Evolutionary conservation across 2,797 vertebrate species (phyloP).

Genomic region (Emydoidea blandingii): DNA sequence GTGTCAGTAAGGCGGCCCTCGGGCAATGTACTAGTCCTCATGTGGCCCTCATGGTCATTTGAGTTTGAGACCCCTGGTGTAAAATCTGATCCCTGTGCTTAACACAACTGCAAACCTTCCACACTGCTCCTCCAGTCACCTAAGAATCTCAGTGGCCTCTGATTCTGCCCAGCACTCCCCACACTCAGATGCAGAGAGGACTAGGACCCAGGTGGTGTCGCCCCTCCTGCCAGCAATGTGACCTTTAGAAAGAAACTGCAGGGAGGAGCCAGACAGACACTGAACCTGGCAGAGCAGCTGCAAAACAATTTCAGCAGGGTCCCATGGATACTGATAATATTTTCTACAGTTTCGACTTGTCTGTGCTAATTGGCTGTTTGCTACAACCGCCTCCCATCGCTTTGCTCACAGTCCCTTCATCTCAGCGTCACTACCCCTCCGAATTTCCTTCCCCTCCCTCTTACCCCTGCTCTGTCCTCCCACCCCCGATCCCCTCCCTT

Average conservation of each 20-base stretch:
- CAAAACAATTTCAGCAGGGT: background rate
- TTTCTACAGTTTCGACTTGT: background rate
- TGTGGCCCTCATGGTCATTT: too few species aligned
- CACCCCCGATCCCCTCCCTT: background rate
- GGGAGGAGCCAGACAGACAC: background rate
- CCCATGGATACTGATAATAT: background rate
- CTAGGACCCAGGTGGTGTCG: background rate
- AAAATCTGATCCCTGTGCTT: background rate
- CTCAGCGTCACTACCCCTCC: accelerated
- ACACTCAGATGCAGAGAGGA: background rate
- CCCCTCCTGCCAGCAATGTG: background rate
- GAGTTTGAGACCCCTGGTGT: too few species aligned
- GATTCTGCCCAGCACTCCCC: background rate
- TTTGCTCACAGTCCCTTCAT: background rate
- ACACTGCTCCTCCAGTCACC: background rate
- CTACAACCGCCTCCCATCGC: accelerated
- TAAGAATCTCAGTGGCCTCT: accelerated
- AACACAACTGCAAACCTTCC: background rate
- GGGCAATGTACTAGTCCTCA: too few species aligned
- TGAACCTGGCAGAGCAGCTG: accelerated
- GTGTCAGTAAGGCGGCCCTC: too few species aligned
- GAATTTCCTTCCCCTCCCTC: background rate
- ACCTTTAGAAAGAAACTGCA: background rate
- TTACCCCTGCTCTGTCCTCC: background rate
- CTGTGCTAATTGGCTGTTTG: background rate